A percentile compares a stretch with the other conserved stretches of the same genome.
phyloP scores from a whole-genome alignment of 1,140 invertebrate genomes.

The Diachasma alloeum region DNA sequence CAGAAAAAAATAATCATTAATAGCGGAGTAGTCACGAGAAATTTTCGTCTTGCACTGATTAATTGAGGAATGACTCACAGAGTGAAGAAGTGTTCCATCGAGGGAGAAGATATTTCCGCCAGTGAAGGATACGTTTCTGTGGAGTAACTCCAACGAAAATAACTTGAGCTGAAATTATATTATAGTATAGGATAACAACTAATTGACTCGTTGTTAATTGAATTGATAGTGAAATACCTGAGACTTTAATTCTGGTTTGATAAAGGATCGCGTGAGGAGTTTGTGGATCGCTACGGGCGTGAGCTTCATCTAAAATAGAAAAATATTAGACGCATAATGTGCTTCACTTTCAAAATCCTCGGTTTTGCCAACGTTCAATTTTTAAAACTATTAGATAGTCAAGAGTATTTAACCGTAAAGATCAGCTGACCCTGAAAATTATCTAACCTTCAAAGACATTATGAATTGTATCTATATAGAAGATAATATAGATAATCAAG shows the following conservation, averaged over 20 bases:
- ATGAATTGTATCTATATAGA: too few species aligned
- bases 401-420: too few species aligned
- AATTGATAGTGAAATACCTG: neutral
- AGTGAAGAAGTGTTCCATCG: slow-evolving; percentile 67
- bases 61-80: slow-evolving; percentile 49
- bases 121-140: slow-evolving; percentile 66
- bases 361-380: too few species aligned
- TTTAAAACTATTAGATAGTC: too few species aligned
- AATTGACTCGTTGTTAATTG: too few species aligned
- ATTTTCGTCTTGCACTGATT: too few species aligned
- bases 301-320: neutral
- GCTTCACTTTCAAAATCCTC: too few species aligned
- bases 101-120: slow-evolving; percentile 68
- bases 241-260: neutral
- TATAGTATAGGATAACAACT: neutral
- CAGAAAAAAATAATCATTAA: neutral
- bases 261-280: neutral
- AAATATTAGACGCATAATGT: too few species aligned
- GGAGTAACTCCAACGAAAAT: slow-evolving; percentile 68
- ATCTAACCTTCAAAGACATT: too few species aligned
- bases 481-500: too few species aligned
- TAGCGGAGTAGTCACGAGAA: too few species aligned
- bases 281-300: neutral
- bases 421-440: too few species aligned
- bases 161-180: slow-evolving; percentile 58